phyloP scores from a whole-genome alignment of 2,888 invertebrate genomes.

The Andrena flavipes region DNA sequence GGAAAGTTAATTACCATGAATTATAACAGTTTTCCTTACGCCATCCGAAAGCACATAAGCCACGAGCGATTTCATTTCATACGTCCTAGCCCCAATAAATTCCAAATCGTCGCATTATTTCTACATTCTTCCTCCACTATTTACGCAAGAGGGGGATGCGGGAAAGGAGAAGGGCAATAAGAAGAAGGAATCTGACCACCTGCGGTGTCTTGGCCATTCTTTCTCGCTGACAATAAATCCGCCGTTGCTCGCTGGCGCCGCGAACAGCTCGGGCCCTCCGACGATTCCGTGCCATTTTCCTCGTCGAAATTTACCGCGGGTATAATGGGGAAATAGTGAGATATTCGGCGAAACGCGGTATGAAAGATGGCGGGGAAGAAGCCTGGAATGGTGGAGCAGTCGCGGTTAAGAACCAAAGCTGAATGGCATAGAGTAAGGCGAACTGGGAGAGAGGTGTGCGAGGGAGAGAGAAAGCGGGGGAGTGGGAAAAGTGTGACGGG shows the following conservation, averaged over 20 bases:
- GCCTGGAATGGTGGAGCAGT: conserved; percentile 5
- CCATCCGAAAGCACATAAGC: too few relatives aligned
- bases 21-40: too few relatives aligned
- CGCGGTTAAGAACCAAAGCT: conserved; percentile 47
- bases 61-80: not conserved
- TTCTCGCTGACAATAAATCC: conserved; percentile 68
- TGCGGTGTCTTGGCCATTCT: conserved; percentile 54
- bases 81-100: not conserved
- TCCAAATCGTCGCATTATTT: not conserved
- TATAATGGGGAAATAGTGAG: conserved; percentile 78
- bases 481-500: conserved; percentile 19
- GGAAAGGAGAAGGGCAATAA: conserved; percentile 21
- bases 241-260: conserved; percentile 14
- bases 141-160: not conserved
- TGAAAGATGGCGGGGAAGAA: conserved; percentile 29
- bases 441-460: not conserved
- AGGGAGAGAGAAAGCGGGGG: conserved; percentile 9
- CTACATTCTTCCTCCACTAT: conserved; percentile 9
- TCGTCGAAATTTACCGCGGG: conserved; percentile 75
- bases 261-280: conserved; percentile 31
- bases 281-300: conserved; percentile 74
- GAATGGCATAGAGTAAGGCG: conserved; percentile 21
- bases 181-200: conserved; percentile 32
- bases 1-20: too few relatives aligned
- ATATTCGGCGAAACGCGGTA: conserved; percentile 46